These are phyloP conservation scores for Myotis davidii DNA, from an alignment of 2,113 vertebrate species.

Conservation along the genomic window DNA sequence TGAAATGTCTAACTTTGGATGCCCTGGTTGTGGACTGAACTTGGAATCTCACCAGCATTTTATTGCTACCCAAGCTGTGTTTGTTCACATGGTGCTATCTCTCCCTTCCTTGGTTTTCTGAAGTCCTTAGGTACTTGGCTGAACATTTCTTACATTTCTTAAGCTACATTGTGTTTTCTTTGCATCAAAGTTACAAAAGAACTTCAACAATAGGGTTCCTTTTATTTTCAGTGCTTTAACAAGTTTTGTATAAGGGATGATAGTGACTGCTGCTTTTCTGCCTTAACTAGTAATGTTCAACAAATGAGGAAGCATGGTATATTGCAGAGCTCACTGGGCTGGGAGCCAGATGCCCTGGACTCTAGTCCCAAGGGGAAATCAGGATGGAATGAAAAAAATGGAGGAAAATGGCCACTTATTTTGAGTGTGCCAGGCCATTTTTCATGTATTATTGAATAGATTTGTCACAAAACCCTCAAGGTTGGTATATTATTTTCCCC, in stretches of 20 bases:
- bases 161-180: constrained; percentile 14
- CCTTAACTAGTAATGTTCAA: neutral
- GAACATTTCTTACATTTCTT: neutral
- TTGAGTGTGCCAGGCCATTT: neutral
- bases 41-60: constrained; percentile 67
- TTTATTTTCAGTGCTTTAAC: neutral
- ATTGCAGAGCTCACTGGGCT: neutral
- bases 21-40: neutral
- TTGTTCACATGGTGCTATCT: constrained; percentile 51
- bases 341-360: neutral
- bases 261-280: neutral
- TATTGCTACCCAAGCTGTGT: constrained; percentile 70
- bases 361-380: neutral
- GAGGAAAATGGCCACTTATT: neutral
- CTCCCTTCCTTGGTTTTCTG: constrained; percentile 34
- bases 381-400: neutral
- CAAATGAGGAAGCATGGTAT: neutral
- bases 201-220: neutral
- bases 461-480: constrained; percentile 24
- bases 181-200: neutral
- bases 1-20: constrained; percentile 73
- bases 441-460: neutral
- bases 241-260: neutral
- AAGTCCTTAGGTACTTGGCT: neutral
- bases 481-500: neutral